Percentiles rank a stretch among this genome's conserved stretches.
Conservation (phyloP, 2,797 vertebrate species). For the Lophotriccus pileatus region DNA sequence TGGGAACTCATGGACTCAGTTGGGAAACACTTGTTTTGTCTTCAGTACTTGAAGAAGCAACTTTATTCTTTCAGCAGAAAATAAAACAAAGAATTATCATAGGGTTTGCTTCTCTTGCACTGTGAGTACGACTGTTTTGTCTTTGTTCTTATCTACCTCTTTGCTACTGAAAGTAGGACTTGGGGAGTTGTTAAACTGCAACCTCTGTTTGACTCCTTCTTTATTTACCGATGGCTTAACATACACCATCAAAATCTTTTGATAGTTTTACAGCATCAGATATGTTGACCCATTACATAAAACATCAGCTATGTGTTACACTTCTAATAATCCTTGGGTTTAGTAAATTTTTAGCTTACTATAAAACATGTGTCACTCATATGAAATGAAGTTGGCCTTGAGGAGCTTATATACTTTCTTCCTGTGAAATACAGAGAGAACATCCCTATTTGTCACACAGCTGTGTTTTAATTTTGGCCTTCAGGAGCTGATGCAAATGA, state of each 20-base stretch:
- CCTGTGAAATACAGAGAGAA: neutral
- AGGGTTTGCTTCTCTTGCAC: neutral
- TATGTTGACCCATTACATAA: neutral
- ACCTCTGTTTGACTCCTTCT: neutral
- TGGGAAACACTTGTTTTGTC: neutral
- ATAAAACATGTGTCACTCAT: neutral
- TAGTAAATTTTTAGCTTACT: neutral
- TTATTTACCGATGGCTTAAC: neutral
- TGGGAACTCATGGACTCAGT: neutral
- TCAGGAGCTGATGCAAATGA: slow-evolving; percentile 90
- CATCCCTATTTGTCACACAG: neutral
- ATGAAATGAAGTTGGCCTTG: neutral
- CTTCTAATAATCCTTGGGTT: neutral
- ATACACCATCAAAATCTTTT: neutral
- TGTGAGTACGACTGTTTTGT: neutral
- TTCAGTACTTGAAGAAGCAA: neutral
- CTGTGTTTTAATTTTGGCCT: slow-evolving; percentile 27
- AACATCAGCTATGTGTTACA: neutral
- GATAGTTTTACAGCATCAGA: neutral
- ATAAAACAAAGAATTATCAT: neutral
- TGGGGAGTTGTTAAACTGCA: neutral
- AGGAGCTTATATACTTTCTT: neutral
- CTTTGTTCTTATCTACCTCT: neutral
- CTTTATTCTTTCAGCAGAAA: neutral
- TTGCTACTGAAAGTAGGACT: neutral